A percentile compares a stretch with the other conserved stretches of the same genome.
Evolutionary conservation across 2,888 invertebrate species (phyloP).

Genomic region (Cristatella mucedo): DNA sequence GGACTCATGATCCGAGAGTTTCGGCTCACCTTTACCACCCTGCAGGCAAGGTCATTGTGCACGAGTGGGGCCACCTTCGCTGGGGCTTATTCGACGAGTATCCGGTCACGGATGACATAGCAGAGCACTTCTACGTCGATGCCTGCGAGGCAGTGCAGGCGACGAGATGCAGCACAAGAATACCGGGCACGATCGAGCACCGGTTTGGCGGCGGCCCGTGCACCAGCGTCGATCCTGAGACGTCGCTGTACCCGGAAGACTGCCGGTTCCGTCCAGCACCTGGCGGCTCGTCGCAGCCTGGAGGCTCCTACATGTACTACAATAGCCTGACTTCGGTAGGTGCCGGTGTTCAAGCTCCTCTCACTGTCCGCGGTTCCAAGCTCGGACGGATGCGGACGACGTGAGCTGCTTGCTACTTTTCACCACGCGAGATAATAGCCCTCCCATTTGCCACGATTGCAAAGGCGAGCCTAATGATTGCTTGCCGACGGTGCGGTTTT

Average conservation of each 20-base stretch:
- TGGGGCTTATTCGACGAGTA: conserved; percentile 52
- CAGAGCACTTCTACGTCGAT: conserved; percentile 7
- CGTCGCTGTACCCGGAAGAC: conserved; percentile 4
- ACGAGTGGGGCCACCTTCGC: conserved; percentile 49
- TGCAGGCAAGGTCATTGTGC: conserved; percentile 41
- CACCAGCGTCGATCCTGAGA: conserved; percentile 1
- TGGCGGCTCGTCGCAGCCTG: too few relatives aligned
- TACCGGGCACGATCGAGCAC: conserved; percentile 5
- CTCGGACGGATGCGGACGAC: too few relatives aligned
- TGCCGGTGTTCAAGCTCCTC: too few relatives aligned
- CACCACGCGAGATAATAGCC: too few relatives aligned
- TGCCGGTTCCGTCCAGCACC: conserved; percentile 13
- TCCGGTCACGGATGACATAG: conserved; percentile 8
- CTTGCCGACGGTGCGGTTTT: too few relatives aligned
- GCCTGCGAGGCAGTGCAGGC: conserved; percentile 1
- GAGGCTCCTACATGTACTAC: conserved; percentile 8
- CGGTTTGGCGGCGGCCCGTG: conserved; percentile 2
- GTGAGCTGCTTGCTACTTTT: too few relatives aligned
- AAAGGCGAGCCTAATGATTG: too few relatives aligned
- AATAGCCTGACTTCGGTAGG: conserved; percentile 5
- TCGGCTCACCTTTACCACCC: too few relatives aligned
- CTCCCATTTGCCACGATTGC: too few relatives aligned
- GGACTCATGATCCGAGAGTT: too few relatives aligned
- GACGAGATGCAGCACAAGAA: conserved; percentile 4
- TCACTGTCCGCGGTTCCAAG: too few relatives aligned